Evolutionary conservation across 2,888 invertebrate species (phyloP), one percentile per base, ranked within the genome.

Genomic region (Tryphoninae sp.): DNA sequence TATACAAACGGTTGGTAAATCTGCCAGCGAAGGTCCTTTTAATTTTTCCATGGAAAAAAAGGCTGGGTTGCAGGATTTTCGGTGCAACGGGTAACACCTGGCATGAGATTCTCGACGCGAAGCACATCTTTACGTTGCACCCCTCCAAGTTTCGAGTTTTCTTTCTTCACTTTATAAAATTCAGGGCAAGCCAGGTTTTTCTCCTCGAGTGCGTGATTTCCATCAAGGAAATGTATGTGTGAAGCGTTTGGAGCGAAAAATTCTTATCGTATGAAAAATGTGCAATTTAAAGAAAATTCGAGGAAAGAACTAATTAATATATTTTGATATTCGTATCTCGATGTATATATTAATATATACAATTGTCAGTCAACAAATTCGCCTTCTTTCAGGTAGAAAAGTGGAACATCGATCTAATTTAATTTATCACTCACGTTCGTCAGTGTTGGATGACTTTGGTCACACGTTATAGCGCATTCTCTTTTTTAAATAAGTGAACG

Each of bases 71-170:
- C 61, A 80, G 69, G 71, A 82, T 83, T 78, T 75, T 74, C 71
- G 71, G 16, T 79, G 78, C 65, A 80, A 45, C 78, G 45, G 51
- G 62, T 45, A 85, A 83, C 84, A 85, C 85, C 85, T 85, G 85
- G 84, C 83, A 59, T 22, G 74, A 59, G 71, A 58, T 64, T 67
- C 19, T 62, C 61, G 51, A 71, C 51, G 73, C 62, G 64, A 64
- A 69, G 58, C 61, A 59, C 40, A 33, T 55, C 55, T 59, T 71
- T 16, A 61, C 19, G 42, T 65, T 51, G 23, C 33, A 51, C 55
- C 58, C 59, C 59, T 55, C 72, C 42, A 65, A 61, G 51, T 51
- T 68, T 16, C 26, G 13, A 40, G 59, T 23, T 4, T 8, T 40
- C 16, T 53, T 40, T 19, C 7, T 64, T 4, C 23, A 6, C 26